A percentile compares a stretch with the other conserved stretches of the same genome.
These are phyloP conservation scores for Deilephila elpenor DNA, from an alignment of 2,888 invertebrate genomes.

Conservation along the genomic window DNA sequence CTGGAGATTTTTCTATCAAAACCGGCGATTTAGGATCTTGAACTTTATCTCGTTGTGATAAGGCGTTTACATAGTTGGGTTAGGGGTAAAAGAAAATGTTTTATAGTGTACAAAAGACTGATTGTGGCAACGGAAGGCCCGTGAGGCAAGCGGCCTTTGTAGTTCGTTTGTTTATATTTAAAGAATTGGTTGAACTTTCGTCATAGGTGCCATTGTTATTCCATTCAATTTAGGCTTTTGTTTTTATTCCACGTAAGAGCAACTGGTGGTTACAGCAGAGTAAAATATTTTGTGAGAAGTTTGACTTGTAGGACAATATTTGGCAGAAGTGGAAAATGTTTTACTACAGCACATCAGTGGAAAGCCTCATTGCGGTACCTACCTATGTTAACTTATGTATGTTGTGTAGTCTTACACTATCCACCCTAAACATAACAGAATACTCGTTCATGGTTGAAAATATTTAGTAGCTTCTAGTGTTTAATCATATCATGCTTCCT, in stretches of 20 bases:
- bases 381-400: no score
- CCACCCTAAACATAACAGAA: no score
- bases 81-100: conserved; percentile 38
- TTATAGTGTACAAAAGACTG: conserved; percentile 50
- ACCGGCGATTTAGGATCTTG: background rate
- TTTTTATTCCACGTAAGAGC: background rate
- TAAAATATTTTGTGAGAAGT: no score
- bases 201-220: background rate
- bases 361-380: no score
- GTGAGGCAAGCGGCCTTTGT: conserved; percentile 44
- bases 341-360: no score
- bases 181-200: conserved; percentile 38
- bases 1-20: conserved; percentile 18
- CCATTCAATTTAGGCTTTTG: background rate
- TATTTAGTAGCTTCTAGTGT: no score
- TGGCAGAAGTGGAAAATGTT: no score
- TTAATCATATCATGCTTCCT: no score
- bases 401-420: no score
- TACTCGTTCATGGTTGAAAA: no score
- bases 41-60: conserved; percentile 20
- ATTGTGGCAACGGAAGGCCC: conserved; percentile 55
- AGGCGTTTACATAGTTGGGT: conserved; percentile 23
- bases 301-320: no score
- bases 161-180: conserved; percentile 38
- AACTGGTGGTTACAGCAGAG: background rate